Percentiles rank a stretch among this genome's conserved stretches.
These are phyloP conservation scores for Squalus acanthias DNA, from an alignment of 2,797 vertebrate species.

Conservation along the genomic window DNA sequence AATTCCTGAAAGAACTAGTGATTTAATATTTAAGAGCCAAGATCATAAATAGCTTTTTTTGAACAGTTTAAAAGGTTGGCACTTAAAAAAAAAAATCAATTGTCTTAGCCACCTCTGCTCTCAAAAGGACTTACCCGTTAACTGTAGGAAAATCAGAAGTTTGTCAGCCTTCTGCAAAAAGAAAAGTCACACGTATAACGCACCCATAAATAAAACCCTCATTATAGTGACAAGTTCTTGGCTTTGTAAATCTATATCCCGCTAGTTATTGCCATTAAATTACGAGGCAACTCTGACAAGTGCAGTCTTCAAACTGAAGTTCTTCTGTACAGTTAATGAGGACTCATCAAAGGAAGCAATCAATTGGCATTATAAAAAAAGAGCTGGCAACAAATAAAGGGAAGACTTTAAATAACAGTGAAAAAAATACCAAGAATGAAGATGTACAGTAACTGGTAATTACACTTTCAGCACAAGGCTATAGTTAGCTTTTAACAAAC, in stretches of 20 bases:
- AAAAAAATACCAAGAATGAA: slow-evolving; percentile 28
- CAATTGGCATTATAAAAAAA: background rate
- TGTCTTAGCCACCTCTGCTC: slow-evolving; percentile 9
- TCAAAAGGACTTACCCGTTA: slow-evolving; percentile 34
- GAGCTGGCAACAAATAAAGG: slow-evolving; percentile 10
- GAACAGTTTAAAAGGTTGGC: background rate
- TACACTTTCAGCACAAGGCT: slow-evolving; percentile 13
- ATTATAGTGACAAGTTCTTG: slow-evolving; percentile 17
- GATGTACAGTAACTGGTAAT: slow-evolving; percentile 16
- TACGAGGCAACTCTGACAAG: slow-evolving; percentile 7
- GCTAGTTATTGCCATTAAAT: slow-evolving; percentile 19
- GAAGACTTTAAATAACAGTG: slow-evolving; percentile 13
- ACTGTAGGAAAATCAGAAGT: slow-evolving; percentile 19
- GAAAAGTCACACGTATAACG: slow-evolving; percentile 31
- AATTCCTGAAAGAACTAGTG: background rate
- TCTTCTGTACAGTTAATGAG: slow-evolving; percentile 19
- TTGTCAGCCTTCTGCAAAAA: slow-evolving; percentile 34
- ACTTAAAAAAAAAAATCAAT: slow-evolving; percentile 4
- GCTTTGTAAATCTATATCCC: background rate
- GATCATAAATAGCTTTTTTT: background rate
- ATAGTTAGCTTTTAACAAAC: slow-evolving; percentile 23
- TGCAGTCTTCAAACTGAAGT: background rate
- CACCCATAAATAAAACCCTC: slow-evolving; percentile 12
- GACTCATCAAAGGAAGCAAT: background rate
- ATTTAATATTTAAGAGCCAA: slow-evolving; percentile 25